Percentiles rank a stretch among this genome's conserved stretches.
phyloP scores from a whole-genome alignment of 2,797 vertebrate species.

The Amazona finschi region DNA sequence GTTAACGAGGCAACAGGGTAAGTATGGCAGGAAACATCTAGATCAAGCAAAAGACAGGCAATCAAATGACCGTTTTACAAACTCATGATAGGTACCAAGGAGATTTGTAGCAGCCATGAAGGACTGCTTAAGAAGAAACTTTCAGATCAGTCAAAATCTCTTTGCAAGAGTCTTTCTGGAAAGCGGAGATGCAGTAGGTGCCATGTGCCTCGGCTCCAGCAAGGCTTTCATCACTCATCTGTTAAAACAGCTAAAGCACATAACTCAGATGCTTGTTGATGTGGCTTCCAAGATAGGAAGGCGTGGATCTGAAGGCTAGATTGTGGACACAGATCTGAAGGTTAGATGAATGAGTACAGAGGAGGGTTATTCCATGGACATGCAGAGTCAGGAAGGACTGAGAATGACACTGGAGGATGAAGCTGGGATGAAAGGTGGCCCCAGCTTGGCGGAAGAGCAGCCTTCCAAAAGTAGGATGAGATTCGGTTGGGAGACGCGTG shows the following conservation, averaged over 20 bases:
- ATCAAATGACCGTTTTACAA: background rate
- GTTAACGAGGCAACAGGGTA: background rate
- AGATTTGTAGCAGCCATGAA: background rate
- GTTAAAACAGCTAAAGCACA: background rate
- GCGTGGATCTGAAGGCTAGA: background rate
- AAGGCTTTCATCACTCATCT: background rate
- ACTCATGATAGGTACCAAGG: background rate
- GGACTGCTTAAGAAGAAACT: background rate
- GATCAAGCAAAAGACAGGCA: background rate
- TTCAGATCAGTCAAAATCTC: background rate
- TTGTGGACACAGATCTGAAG: background rate
- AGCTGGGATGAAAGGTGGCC: background rate
- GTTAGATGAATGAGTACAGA: background rate
- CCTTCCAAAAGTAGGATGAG: background rate
- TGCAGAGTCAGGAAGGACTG: background rate
- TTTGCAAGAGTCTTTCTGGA: background rate
- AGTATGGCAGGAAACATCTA: background rate
- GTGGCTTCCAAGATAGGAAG: background rate
- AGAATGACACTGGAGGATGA: background rate
- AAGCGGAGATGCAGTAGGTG: background rate
- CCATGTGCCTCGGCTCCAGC: background rate
- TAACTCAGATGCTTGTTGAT: background rate
- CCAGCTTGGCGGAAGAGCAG: background rate
- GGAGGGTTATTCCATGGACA: background rate
- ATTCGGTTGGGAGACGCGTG: rapidly evolving